Evolutionary conservation across 2,797 vertebrate species (phyloP), one percentile per base, ranked within the genome.

Genomic region (Premnoplex brunnescens): DNA sequence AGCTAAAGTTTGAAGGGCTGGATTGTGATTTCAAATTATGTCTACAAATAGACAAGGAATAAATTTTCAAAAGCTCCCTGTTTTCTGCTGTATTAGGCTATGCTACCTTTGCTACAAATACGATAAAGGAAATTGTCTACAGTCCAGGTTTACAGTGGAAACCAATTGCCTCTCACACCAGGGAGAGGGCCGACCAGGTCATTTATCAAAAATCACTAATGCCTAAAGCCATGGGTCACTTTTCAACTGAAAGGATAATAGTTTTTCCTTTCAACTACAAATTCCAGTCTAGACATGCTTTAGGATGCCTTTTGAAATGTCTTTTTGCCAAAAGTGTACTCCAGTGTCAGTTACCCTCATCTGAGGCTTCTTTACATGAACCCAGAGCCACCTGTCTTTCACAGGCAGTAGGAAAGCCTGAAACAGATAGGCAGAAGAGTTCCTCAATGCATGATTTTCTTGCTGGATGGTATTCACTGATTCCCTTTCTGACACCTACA

Each of bases 201-300:
- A 90, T 96, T 95, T 87, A 93, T 95, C 95, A 97, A 95, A 96
- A 94, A 85, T 95, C 93, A 91, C 80, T 93, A 89, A 87, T 87
- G 94, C 94, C 95, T 96, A 91, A 94, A 97, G 94, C 96, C 88
- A 93, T 22, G 26, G 96, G 95, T 90, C 88, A 95, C 93, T 97
- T 94, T 95, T 93, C 91, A 96, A 91, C 77, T 83, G 60, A 96
- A 82, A 90, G 89, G 83, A 95, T 87, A 96, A 95, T 34, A 96
- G 89, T 93, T 95, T 96, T 94, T 91, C 73, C 88, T 96, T 97
- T 97, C 93, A 96, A 88, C 89, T 80, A 78, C 74, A 68, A 91
- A 95, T 82, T 93, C 74, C 54, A 95, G 91, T 90, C 91, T 89
- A 94, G 85, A 92, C 54, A 14, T 95, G 89, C 67, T 94, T 72